Percentiles rank a stretch among this genome's conserved stretches.
Evolutionary conservation across 2,797 vertebrate species (phyloP).

Genomic region (Nannoperca obscura): DNA sequence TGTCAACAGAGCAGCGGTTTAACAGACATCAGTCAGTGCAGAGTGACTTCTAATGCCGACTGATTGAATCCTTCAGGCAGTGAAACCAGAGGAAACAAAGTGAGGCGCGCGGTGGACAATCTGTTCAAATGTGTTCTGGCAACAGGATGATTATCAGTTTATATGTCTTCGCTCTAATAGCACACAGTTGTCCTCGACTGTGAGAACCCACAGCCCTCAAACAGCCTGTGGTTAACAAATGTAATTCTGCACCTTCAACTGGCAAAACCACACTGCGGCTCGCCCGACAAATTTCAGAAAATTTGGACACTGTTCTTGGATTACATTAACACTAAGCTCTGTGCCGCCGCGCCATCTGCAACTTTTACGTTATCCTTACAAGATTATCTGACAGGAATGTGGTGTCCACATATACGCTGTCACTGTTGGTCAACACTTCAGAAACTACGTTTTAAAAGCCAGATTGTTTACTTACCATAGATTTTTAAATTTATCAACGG

Average conservation of each 20-base stretch:
- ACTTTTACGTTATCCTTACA: constrained; percentile 14
- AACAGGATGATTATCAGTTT: constrained; percentile 24
- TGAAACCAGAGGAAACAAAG: constrained; percentile 31
- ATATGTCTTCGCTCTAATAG: constrained; percentile 31
- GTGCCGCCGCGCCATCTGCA: constrained; percentile 10
- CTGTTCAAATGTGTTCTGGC: constrained; percentile 34
- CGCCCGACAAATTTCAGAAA: constrained; percentile 34
- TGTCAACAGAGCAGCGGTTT: constrained; percentile 16
- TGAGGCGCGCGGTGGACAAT: constrained; percentile 17
- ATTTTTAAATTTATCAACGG: neutral
- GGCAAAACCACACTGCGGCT: constrained; percentile 19
- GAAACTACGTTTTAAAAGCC: neutral
- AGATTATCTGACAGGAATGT: constrained; percentile 30
- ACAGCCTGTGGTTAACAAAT: constrained; percentile 42
- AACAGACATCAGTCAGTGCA: constrained; percentile 24
- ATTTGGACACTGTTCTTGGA: constrained; percentile 34
- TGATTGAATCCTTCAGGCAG: constrained; percentile 16
- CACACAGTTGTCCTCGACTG: constrained; percentile 7
- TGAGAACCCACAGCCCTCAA: constrained; percentile 31
- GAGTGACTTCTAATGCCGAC: constrained; percentile 26
- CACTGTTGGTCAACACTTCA: constrained; percentile 12
- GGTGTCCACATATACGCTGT: constrained; percentile 1
- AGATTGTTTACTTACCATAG: neutral
- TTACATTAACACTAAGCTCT: constrained; percentile 21
- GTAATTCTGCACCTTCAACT: constrained; percentile 45